phyloP scores from a whole-genome alignment of 1,140 invertebrate species.

The Drosophila punjabiensis region DNA sequence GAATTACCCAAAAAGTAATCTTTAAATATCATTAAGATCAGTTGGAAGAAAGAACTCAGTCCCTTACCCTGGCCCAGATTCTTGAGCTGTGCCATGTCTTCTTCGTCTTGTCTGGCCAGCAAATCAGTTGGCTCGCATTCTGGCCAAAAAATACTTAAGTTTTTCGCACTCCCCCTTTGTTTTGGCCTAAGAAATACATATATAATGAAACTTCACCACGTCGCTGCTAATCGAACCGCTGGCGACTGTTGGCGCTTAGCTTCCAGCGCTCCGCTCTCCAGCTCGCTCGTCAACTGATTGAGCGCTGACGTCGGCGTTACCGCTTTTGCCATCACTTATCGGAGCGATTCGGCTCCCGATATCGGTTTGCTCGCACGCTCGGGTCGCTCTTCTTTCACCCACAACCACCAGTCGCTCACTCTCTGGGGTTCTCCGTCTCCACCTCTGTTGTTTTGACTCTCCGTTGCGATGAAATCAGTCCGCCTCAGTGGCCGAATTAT shows the following conservation, averaged over 20 bases:
- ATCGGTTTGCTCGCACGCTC: constrained; percentile 23
- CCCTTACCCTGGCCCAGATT: constrained; percentile 72
- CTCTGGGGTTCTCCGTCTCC: not conserved
- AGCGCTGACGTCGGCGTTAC: constrained; percentile 52
- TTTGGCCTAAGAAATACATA: constrained; percentile 29
- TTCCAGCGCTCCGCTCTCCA: constrained; percentile 49
- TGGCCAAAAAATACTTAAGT: constrained; percentile 44
- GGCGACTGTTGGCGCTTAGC: constrained; percentile 27
- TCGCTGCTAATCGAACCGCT: constrained; percentile 73
- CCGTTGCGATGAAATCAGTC: constrained; percentile 41
- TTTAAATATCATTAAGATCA: not conserved
- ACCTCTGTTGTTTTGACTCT: constrained; percentile 4
- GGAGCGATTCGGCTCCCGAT: constrained; percentile 42
- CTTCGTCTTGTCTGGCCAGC: constrained; percentile 21
- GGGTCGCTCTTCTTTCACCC: constrained; percentile 33
- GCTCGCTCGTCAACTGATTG: constrained; percentile 76
- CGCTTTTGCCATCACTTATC: constrained; percentile 47
- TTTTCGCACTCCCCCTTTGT: constrained; percentile 52
- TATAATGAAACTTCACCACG: constrained; percentile 71
- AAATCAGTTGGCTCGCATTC: constrained; percentile 65
- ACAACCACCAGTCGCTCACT: constrained; percentile 1
- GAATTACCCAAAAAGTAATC: not conserved
- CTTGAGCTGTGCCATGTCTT: constrained; percentile 65
- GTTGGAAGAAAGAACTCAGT: not conserved
- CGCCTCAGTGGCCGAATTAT: constrained; percentile 60